Evolutionary conservation across 1,140 invertebrate genomes (phyloP).

Genomic region (Heliothis virescens): DNA sequence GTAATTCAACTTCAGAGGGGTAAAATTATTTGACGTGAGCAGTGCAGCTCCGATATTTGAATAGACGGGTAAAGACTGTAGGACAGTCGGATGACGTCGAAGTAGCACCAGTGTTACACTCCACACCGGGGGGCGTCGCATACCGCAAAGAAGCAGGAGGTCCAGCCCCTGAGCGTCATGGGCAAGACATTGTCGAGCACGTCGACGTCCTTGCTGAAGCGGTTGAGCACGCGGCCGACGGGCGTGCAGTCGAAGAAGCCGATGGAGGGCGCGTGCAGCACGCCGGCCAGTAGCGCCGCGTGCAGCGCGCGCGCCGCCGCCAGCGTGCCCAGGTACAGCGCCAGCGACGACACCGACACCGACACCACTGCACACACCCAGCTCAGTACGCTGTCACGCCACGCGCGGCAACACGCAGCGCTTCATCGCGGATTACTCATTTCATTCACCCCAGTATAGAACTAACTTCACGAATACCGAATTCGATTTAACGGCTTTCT

Average conservation of each 20-base stretch:
- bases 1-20: too few relatives aligned
- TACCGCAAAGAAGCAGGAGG: constrained; percentile 91
- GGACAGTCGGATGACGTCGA: background rate
- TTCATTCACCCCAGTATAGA: too few relatives aligned
- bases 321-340: constrained; percentile 90
- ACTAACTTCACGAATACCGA: too few relatives aligned
- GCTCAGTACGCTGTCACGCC: background rate
- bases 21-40: too few relatives aligned
- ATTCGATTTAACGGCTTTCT: too few relatives aligned
- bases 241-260: constrained; percentile 96
- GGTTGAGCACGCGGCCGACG: constrained; percentile 93
- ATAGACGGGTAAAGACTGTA: background rate
- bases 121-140: constrained; percentile 35
- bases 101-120: constrained; percentile 16
- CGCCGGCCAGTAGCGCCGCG: constrained; percentile 88
- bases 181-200: constrained; percentile 92
- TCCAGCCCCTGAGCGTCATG: constrained; percentile 90
- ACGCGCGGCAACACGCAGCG: too few relatives aligned
- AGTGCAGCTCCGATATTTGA: too few relatives aligned
- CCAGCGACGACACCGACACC: constrained; percentile 89
- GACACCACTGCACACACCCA: constrained; percentile 86
- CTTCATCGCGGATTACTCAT: too few relatives aligned
- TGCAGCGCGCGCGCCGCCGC: constrained; percentile 90
- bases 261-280: constrained; percentile 90
- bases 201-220: constrained; percentile 95